Base-by-base conservation (phyloP, 23 tunicate species). In the Phallusia fumigata region DNA sequence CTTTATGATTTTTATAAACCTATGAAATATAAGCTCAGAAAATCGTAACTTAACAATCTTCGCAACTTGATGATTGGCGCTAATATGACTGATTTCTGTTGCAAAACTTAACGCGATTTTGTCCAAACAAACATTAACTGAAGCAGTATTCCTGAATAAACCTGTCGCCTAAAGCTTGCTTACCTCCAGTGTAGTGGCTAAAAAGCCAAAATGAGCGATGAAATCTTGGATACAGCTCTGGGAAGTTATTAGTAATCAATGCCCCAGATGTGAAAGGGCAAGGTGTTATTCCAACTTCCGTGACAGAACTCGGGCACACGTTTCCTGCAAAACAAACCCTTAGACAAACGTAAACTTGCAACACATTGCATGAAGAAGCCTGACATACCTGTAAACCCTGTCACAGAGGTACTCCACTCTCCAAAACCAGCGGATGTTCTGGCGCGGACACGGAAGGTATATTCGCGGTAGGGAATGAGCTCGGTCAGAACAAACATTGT, bases 341-440 rank as follows among this genome's bases (percentile, higher is more conserved):
- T 40, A 40, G 47, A 40, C 47, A 40, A 40, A 40, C 47, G 47
- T 40, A 40, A 10, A 40, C 47, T 40, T 40, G n/a, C n/a, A n/a
- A n/a, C n/a, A n/a, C n/a, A n/a, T 72, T 15, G n/a, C 31, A 19
- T 19, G 31, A 16, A 19, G 24, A 13, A 76, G 80, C 16, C 13
- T n/a, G 12, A 28, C 53, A 33, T 40, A 91, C 96, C 96, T 1
- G 90, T 91, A 83, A 81, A 91, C 19, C 52, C 78, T 21, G 65
- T 36, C 31, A 34, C 40, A 35, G 24, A 26, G 31, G 73, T 58
- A 15, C 86, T 82, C 93, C 84, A 91, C 30, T 36, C 22, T 18
- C 96, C 87, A 15, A 86, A 65, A 19, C 96, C 96, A 28, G 80
- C 76, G 18, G 84, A 22, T 5, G 90, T 86, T 50, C 40, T 35